A percentile compares a stretch with the other conserved stretches of the same genome.
Evolutionary conservation across 2,888 invertebrate species (phyloP).

Genomic region (Lochmaea crataegi): DNA sequence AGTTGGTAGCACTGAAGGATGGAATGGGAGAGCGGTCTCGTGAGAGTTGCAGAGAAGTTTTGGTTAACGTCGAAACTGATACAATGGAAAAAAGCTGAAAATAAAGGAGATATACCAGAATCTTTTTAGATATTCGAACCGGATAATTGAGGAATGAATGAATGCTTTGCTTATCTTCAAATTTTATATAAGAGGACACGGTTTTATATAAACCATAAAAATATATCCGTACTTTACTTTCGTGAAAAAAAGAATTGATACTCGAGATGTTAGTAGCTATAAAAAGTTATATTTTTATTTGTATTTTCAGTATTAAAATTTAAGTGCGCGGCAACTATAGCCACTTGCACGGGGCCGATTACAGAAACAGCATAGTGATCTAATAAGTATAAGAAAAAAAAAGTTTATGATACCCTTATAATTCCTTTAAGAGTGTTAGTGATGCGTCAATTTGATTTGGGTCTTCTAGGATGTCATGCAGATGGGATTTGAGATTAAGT

Average conservation of each 20-base stretch:
- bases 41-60: slow-evolving; percentile 5
- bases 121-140: neutral
- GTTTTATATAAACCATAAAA: neutral
- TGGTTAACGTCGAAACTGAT: slow-evolving; percentile 15
- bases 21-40: neutral
- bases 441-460: too few relatives aligned
- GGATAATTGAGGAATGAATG: neutral
- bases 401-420: too few relatives aligned
- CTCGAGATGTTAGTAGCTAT: neutral
- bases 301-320: too few relatives aligned
- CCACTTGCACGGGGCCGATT: too few relatives aligned
- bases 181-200: neutral
- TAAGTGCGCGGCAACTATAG: too few relatives aligned
- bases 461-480: too few relatives aligned
- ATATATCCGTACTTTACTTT: neutral
- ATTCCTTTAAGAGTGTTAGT: too few relatives aligned
- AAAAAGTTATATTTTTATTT: too few relatives aligned
- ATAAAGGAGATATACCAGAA: slow-evolving; percentile 13
- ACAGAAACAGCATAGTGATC: too few relatives aligned
- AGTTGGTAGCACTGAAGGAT: slow-evolving; percentile 6
- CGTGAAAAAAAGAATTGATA: neutral
- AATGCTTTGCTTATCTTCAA: neutral
- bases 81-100: slow-evolving; percentile 9
- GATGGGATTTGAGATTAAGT: too few relatives aligned
- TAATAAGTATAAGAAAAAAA: too few relatives aligned